These are phyloP conservation scores for Drosophila pseudotalamancana DNA, from an alignment of 2,888 invertebrate species.

Conservation along the genomic window DNA sequence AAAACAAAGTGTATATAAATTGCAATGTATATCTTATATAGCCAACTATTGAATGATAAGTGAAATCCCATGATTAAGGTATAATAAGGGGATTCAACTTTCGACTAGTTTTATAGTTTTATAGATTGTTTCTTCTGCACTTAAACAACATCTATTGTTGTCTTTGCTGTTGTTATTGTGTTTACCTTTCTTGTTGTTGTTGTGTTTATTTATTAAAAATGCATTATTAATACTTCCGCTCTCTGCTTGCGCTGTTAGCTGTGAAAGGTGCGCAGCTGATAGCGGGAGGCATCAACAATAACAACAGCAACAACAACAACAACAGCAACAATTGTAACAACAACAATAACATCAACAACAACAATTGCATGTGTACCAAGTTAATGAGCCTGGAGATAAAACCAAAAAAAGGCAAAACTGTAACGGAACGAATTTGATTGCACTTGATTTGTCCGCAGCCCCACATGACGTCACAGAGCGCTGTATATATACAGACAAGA, in stretches of 20 bases:
- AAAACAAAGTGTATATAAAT: no score
- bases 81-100: neutral
- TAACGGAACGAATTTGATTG: constrained; percentile 60
- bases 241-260: constrained; percentile 25
- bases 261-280: constrained; percentile 44
- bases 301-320: constrained; percentile 9
- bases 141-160: constrained; percentile 42
- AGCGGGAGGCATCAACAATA: constrained; percentile 31
- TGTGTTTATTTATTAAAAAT: constrained; percentile 56
- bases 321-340: constrained; percentile 10
- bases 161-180: constrained; percentile 29
- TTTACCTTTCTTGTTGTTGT: constrained; percentile 12
- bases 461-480: constrained; percentile 56
- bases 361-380: constrained; percentile 57
- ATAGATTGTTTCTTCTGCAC: constrained; percentile 4
- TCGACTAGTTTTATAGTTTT: neutral
- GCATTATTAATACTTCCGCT: constrained; percentile 71
- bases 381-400: constrained; percentile 58
- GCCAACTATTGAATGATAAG: neutral
- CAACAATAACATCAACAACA: constrained; percentile 12
- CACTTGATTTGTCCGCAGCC: constrained; percentile 36
- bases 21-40: no score
- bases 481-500: neutral
- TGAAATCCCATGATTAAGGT: no score
- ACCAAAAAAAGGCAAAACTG: constrained; percentile 50